Evolutionary conservation across 2,797 vertebrate genomes (phyloP), one percentile per base, ranked within the genome.

Genomic region (Paedocypris micromegethes): DNA sequence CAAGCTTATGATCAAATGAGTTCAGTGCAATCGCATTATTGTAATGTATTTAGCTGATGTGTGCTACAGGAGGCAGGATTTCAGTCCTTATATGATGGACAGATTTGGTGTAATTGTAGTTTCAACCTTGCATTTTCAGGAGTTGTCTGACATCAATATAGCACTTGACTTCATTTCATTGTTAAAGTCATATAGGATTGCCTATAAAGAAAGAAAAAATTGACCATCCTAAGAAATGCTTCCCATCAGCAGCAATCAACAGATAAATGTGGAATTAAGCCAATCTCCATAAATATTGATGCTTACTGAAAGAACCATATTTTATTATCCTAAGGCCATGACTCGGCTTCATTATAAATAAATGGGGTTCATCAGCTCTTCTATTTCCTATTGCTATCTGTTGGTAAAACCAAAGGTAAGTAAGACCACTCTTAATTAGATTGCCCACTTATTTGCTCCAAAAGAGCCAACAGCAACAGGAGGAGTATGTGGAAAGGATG

Each of bases 11-110:
- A 89, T 90, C 86, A 59, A 87, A 90, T 90, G 82, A 89, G 77
- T 83, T 78, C 79, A 76, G 79, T 47, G 81, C 70, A 75, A 89
- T 86, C 42, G 8, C 68, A 89, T 90, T 88, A 89, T 77, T 5
- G 74, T 83, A 87, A 87, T 89, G 82, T 77, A 81, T 86, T 89
- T 91, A 88, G 83, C 85, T 84, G 89, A 89, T 79, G 85, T 85
- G 86, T 88, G 87, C 83, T 89, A 82, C 6, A 51, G 80, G 83
- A 84, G 82, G 78, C 78, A 82, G 76, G 75, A 67, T 77, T 81
- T 83, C 62, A 78, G 79, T 81, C 77, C 80, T 79, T 80, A 23
- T 73, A 73, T 64, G 53, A 84, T 6, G 67, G 67, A 55, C 51
- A 38, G 44, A 43, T 62, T 69, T 69, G 46, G 67, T 48, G 23